Evolutionary conservation across 1,140 invertebrate genomes (phyloP), one percentile per base, ranked within the genome.

Genomic region (Oscheius sp.): DNA sequence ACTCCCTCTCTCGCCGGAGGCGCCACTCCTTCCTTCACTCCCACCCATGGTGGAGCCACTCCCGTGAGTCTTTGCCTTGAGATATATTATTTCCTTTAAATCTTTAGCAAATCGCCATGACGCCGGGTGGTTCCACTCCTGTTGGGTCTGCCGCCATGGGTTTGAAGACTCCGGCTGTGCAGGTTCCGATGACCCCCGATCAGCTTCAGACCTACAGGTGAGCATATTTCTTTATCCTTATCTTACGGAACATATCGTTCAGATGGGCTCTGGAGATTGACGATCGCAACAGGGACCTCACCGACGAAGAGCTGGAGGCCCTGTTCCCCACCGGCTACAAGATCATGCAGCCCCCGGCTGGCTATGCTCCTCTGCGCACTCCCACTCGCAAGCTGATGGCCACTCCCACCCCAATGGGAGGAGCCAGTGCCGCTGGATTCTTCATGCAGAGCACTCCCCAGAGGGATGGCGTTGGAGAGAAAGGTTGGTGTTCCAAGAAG

Each of bases 291-390:
- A 88, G 95, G 76, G 94, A 94, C 0, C 89, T 97, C 62, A 91
- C 92, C 0, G 96, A 99, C 85, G 96, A 99, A 82, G 97, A 99
- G 85, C 87, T 99, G 13, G 96, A 99, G 86, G 88, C 92, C 36
- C 91, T 99, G 88, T 97, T 99, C 85, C 96, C 97, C 58, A 90
- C 93, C 13, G 97, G 96, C 28, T 99, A 98, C 86, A 99, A 99
- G 85, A 82, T 87, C n/a, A 87, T 98, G 32, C 92, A 92, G 75
- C 94, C 95, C 7, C 96, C 95, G 26, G 93, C 93, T 65, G 92
- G 91, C 82, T 99, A 99, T 84, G 90, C 97, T 70, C 97, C 97
- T 2, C 94, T 99, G 68, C 89, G 96, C 80, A 99, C 96, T 7
- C 96, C 97, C 58, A 94, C 94, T 20, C 89, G 95, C 75, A 98